These are phyloP conservation scores for Julus scanicus DNA, from an alignment of 2,888 invertebrate species.

Conservation along the genomic window DNA sequence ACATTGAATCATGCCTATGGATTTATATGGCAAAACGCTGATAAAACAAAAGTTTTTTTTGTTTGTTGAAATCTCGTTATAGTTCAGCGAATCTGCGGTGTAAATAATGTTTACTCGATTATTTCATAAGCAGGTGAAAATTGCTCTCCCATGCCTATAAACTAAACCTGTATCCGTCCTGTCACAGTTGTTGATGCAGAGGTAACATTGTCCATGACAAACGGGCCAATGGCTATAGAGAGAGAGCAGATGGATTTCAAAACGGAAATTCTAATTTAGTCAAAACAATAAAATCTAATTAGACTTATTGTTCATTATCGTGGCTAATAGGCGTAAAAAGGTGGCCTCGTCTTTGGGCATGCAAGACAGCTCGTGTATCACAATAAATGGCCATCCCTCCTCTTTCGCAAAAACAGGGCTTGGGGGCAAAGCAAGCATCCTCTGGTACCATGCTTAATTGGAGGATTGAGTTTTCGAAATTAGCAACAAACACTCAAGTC, in stretches of 20 bases:
- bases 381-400: conserved; percentile 21
- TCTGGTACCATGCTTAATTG: conserved; percentile 7
- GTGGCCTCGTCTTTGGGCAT: conserved; percentile 12
- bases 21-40: no score
- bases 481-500: conserved; percentile 28
- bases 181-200: neutral
- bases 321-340: conserved; percentile 28
- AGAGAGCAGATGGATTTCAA: conserved; percentile 17
- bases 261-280: conserved; percentile 33
- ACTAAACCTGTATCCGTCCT: neutral
- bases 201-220: neutral
- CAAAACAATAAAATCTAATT: conserved; percentile 33
- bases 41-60: neutral
- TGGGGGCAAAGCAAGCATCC: neutral
- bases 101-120: neutral
- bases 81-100: no score
- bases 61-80: neutral
- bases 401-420: neutral
- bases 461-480: conserved; percentile 33
- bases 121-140: conserved; percentile 24
- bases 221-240: neutral
- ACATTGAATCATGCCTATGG: no score
- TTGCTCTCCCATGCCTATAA: neutral
- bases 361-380: conserved; percentile 16
- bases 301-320: conserved; percentile 33